Evolutionary conservation across 2,797 vertebrate genomes (phyloP), one percentile per base, ranked within the genome.

Genomic region (Passerculus sandwichensis): DNA sequence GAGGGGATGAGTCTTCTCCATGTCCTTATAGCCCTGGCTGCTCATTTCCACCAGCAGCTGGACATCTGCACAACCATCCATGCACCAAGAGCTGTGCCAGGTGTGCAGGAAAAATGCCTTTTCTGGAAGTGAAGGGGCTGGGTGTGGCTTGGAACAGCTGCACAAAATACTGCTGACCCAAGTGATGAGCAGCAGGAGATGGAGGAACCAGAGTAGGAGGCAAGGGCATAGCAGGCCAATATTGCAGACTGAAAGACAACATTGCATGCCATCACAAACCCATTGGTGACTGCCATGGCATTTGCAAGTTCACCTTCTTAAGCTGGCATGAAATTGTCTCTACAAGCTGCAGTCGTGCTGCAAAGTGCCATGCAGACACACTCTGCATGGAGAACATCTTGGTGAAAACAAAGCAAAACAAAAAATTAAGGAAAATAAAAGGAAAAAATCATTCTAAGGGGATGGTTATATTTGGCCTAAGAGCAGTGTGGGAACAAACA

Each of bases 281-380:
- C 66, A n/a, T 0, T 29, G 16, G 42, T n/a, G 47, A n/a, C 36
- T 59, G 51, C 42, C 21, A 0, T 0, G 34, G 26, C 25, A 23
- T 88, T 91, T 88, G 42, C 50, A 83, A 80, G 26, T 40, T 81
- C 23, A 42, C 13, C 25, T 57, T 66, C 54, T 72, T 30, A 51
- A 89, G 15, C 30, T 20, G 32, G 20, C 18, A 17, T 40, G 23
- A n/a, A 34, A n/a, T 30, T 7, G 11, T 30, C 50, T 73, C 11
- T n/a, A 25, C 0, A 4, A 67, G 19, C 29, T 87, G 26, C 53
- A 76, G 29, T 18, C 0, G 0, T 12, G 53, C n/a, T 66, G 36
- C 64, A 66, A 76, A 42, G 22, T 25, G n/a, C n/a, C 1, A 1
- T 11, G 19, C 21, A 82, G 56, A 44, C 9, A 13, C 8, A 4